Evolutionary conservation across 2,113 vertebrate genomes (phyloP).

Genomic region (Triplophysa dalaica): DNA sequence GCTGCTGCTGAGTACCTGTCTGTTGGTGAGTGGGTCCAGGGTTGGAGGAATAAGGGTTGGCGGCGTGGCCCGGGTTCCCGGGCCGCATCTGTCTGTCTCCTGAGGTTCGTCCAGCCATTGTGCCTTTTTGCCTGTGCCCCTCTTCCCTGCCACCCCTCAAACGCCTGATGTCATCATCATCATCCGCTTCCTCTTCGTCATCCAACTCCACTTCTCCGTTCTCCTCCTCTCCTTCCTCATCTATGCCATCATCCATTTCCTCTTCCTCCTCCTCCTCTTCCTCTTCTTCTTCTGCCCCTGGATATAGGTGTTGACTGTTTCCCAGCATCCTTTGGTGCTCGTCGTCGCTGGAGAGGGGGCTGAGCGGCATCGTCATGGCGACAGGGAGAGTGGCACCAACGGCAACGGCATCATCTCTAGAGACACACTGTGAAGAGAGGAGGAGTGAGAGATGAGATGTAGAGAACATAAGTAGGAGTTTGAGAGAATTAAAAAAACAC

Average conservation of each 20-base stretch:
- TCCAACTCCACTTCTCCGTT: slow-evolving; percentile 72
- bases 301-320: slow-evolving; percentile 76
- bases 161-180: slow-evolving; percentile 61
- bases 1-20: slow-evolving; percentile 65
- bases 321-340: slow-evolving; percentile 86
- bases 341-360: slow-evolving; percentile 90
- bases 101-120: slow-evolving; percentile 56
- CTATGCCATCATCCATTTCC: slow-evolving; percentile 73
- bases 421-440: slow-evolving; percentile 63
- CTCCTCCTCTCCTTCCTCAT: slow-evolving; percentile 70
- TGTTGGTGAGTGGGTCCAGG: slow-evolving; percentile 73
- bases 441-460: slow-evolving; percentile 22
- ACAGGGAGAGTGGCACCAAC: slow-evolving; percentile 74
- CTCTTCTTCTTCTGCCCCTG: slow-evolving; percentile 80
- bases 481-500: slow-evolving; percentile 12
- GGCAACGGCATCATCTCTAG: slow-evolving; percentile 75
- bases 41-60: slow-evolving; percentile 75
- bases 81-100: slow-evolving; percentile 65
- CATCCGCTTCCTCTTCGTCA: slow-evolving; percentile 65
- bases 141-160: slow-evolving; percentile 63
- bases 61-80: slow-evolving; percentile 66
- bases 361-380: slow-evolving; percentile 90
- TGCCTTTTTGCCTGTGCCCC: slow-evolving; percentile 67
- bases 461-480: slow-evolving; percentile 33
- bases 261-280: slow-evolving; percentile 85